Percentiles rank a stretch among this genome's conserved stretches.
These are phyloP conservation scores for Seira musarum DNA, from an alignment of 2,888 invertebrate species.

Conservation along the genomic window DNA sequence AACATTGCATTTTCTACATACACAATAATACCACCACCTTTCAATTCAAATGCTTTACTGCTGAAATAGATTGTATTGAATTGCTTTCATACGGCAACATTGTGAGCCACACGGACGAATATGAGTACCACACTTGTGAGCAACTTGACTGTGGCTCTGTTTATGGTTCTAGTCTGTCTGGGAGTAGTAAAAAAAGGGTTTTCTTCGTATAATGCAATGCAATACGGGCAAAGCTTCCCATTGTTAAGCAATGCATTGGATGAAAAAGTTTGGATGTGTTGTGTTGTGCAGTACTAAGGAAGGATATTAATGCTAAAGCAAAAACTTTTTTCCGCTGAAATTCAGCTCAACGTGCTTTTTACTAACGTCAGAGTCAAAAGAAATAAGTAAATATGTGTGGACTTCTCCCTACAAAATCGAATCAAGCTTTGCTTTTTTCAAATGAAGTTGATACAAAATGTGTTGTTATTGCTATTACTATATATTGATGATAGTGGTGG, in stretches of 20 bases:
- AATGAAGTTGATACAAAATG: not conserved
- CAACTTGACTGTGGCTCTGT: constrained; percentile 56
- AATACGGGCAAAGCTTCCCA: not conserved
- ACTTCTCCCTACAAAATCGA: not conserved
- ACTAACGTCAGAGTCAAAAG: too few relatives aligned
- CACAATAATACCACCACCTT: not conserved
- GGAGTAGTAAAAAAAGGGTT: constrained; percentile 22
- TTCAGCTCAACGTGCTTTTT: constrained; percentile 19
- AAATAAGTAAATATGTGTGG: constrained; percentile 24
- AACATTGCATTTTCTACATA: not conserved
- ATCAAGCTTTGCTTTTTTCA: not conserved
- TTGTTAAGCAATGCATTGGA: not conserved
- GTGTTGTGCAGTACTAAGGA: not conserved
- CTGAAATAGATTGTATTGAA: not conserved
- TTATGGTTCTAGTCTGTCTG: constrained; percentile 45
- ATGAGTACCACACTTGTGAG: constrained; percentile 42
- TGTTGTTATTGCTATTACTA: too few relatives aligned
- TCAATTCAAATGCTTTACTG: not conserved
- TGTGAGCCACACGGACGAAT: not conserved
- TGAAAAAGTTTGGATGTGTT: not conserved
- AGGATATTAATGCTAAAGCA: not conserved
- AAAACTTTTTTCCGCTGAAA: too few relatives aligned
- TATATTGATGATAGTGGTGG: constrained; percentile 20
- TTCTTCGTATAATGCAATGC: not conserved
- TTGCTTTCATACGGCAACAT: not conserved